A percentile compares a stretch with the other conserved stretches of the same genome.
Conservation (phyloP, 2,113 vertebrate genomes). For the pig (Sus scrofa) region DNA sequence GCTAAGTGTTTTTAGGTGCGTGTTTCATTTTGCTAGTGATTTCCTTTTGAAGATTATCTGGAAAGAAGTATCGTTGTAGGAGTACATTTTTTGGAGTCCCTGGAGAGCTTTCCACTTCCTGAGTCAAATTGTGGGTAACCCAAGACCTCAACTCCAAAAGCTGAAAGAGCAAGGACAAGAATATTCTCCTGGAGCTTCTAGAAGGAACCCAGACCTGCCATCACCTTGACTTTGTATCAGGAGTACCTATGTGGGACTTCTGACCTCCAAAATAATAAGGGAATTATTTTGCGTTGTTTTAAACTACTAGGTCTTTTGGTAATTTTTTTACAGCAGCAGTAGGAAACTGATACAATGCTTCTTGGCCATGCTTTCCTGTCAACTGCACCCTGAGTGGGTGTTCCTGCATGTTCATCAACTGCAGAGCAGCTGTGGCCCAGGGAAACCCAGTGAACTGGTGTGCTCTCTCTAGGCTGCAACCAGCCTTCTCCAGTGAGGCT, state of each 20-base stretch:
- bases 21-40: neutral
- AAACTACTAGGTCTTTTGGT: neutral
- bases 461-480: neutral
- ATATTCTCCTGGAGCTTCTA: neutral
- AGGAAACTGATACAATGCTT: neutral
- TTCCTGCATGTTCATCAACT: neutral
- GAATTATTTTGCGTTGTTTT: neutral
- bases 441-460: neutral
- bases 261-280: neutral
- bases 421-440: neutral
- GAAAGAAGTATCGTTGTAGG: neutral
- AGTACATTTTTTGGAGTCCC: neutral
- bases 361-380: neutral
- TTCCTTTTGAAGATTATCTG: neutral
- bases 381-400: neutral
- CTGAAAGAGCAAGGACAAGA: neutral
- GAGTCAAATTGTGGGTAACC: neutral
- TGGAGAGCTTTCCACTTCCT: neutral
- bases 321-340: neutral
- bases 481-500: neutral
- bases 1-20: neutral
- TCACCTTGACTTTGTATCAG: neutral
- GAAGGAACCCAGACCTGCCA: neutral
- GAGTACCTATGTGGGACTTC: neutral
- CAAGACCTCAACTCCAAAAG: neutral